Evolutionary conservation across 1,140 invertebrate species (phyloP).

Genomic region (Drosophila tristis): DNA sequence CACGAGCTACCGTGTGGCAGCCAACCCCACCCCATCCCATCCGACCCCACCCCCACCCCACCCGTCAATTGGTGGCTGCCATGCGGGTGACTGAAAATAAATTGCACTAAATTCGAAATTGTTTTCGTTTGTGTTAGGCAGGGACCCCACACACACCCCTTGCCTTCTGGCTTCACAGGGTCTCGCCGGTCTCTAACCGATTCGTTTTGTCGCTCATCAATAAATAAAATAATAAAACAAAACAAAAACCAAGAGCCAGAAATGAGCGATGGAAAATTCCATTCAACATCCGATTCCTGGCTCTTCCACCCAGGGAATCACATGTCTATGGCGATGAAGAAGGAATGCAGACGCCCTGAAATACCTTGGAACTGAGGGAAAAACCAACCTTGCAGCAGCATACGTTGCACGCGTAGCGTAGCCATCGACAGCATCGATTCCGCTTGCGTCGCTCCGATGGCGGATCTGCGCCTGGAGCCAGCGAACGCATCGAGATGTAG

Average conservation of each 20-base stretch:
- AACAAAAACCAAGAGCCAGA: not conserved
- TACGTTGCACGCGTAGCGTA: conserved; percentile 52
- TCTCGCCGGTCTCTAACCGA: conserved; percentile 38
- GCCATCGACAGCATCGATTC: conserved; percentile 64
- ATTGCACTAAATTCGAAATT: conserved; percentile 60
- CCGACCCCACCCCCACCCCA: too few species aligned
- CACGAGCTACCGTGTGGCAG: too few species aligned
- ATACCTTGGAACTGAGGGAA: too few species aligned
- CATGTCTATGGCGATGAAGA: too few species aligned
- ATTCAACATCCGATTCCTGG: not conserved
- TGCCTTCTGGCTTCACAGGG: not conserved
- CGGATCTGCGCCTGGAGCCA: conserved; percentile 31
- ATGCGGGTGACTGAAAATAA: conserved; percentile 34
- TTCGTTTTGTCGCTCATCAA: conserved; percentile 52
- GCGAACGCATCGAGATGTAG: conserved; percentile 73
- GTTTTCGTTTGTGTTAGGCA: conserved; percentile 46
- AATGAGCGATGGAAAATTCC: not conserved
- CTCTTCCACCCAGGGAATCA: too few species aligned
- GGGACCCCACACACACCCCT: too few species aligned
- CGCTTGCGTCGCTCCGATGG: conserved; percentile 43
- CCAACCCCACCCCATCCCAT: too few species aligned
- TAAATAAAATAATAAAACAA: conserved; percentile 23
- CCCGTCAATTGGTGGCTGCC: conserved; percentile 23
- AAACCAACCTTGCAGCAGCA: conserved; percentile 74
- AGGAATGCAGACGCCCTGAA: too few species aligned